Percentiles rank a stretch among this genome's conserved stretches.
phyloP scores from a whole-genome alignment of 2,888 invertebrate species.

The Nemotelus nigrinus region DNA sequence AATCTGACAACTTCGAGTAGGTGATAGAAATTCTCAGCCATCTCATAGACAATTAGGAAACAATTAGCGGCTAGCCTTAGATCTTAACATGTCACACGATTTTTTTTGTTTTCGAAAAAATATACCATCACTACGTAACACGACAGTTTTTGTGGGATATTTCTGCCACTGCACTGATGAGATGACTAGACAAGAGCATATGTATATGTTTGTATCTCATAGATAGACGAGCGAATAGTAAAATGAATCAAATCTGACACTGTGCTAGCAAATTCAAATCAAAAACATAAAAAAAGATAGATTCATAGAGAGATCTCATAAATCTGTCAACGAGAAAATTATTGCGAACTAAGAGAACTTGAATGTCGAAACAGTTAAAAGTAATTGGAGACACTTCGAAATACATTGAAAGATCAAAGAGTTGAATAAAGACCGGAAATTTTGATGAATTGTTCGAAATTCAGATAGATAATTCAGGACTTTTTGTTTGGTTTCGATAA shows the following conservation, averaged over 20 bases:
- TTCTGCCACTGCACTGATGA: no score
- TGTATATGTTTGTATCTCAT: constrained; percentile 13
- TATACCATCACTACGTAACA: neutral
- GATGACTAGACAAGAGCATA: neutral
- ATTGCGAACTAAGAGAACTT: constrained; percentile 24
- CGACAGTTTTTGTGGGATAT: no score
- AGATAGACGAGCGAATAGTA: constrained; percentile 5
- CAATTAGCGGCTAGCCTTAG: constrained; percentile 51
- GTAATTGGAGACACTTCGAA: constrained; percentile 12
- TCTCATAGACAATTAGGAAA: constrained; percentile 50
- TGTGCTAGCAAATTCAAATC: constrained; percentile 9
- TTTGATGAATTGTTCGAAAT: no score
- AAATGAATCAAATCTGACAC: constrained; percentile 22
- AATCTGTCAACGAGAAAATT: constrained; percentile 30
- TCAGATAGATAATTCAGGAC: no score
- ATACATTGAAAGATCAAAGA: constrained; percentile 20
- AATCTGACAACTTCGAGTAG: constrained; percentile 18
- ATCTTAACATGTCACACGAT: constrained; percentile 13
- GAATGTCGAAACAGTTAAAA: constrained; percentile 20
- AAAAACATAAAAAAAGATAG: neutral
- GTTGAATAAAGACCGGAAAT: no score
- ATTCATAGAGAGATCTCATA: neutral
- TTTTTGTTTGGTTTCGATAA: no score
- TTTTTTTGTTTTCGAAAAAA: neutral
- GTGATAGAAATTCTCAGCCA: constrained; percentile 26